These are phyloP conservation scores for Magallana angulata DNA, from an alignment of 1,140 invertebrate genomes.

Conservation along the genomic window DNA sequence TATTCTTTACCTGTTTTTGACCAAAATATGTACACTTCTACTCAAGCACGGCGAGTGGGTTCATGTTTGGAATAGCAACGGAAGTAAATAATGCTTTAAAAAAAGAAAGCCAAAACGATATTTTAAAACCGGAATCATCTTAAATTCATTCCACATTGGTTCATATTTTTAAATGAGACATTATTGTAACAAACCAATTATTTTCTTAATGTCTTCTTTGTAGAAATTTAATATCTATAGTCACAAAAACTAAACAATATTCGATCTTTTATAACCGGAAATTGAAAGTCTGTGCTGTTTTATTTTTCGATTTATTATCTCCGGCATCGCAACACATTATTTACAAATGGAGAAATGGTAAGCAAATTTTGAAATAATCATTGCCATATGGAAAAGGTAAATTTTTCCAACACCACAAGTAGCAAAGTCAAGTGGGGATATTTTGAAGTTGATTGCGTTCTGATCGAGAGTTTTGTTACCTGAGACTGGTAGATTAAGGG, in stretches of 20 bases:
- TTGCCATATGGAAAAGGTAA: neutral
- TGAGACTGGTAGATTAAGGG: too few relatives aligned
- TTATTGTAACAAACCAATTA: too few relatives aligned
- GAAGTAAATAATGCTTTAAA: neutral
- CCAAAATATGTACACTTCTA: neutral
- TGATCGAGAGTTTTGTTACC: too few relatives aligned
- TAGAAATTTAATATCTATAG: too few relatives aligned
- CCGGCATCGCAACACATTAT: slow-evolving; percentile 25
- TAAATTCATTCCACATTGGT: too few relatives aligned
- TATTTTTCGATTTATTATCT: neutral
- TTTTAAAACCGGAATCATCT: too few relatives aligned
- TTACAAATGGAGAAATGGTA: slow-evolving; percentile 3
- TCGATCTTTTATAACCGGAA: neutral
- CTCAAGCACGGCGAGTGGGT: neutral
- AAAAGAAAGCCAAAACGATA: neutral
- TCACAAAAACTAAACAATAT: too few relatives aligned
- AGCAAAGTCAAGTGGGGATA: too few relatives aligned
- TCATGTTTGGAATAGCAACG: slow-evolving; percentile 35
- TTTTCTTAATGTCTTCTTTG: too few relatives aligned
- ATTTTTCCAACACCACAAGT: neutral
- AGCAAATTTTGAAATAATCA: neutral
- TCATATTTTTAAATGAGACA: too few relatives aligned
- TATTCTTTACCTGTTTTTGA: neutral
- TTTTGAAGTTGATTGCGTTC: too few relatives aligned
- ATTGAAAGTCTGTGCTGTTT: neutral